These are phyloP conservation scores for Himalopsyche kuldschensis DNA, from an alignment of 2,888 invertebrate species.

Conservation along the genomic window DNA sequence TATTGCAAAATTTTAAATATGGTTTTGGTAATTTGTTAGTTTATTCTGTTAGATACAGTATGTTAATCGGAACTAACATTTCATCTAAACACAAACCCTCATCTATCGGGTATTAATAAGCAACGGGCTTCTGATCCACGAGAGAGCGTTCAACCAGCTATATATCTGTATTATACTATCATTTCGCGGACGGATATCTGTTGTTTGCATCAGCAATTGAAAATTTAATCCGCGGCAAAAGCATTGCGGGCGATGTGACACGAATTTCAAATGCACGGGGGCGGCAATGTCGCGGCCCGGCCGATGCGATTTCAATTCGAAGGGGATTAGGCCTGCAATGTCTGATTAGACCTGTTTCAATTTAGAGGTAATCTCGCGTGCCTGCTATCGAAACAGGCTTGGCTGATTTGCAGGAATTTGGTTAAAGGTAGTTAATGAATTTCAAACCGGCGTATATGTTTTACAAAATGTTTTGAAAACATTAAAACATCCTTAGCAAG, in stretches of 20 bases:
- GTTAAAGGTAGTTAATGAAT: not conserved
- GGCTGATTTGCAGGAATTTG: not conserved
- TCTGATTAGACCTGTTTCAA: not conserved
- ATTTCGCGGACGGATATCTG: not conserved
- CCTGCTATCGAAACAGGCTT: not conserved
- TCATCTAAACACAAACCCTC: not conserved
- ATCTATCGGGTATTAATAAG: not conserved
- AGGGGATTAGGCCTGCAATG: not conserved
- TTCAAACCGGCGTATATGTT: not conserved
- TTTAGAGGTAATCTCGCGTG: not conserved
- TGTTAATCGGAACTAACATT: not conserved
- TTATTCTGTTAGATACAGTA: too few species aligned
- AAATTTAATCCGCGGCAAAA: not conserved
- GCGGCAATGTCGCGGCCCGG: not conserved
- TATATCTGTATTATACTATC: not conserved
- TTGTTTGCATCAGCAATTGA: not conserved
- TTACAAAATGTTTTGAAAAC: not conserved
- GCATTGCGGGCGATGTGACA: not conserved
- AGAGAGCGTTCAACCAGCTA: not conserved
- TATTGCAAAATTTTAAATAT: too few species aligned
- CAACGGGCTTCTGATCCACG: not conserved
- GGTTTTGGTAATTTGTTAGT: too few species aligned
- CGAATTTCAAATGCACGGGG: not conserved
- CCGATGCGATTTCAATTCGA: not conserved
- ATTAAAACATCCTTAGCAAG: too few species aligned